Evolutionary conservation across 2,113 vertebrate species (phyloP).

Genomic region (Osmerus mordax): DNA sequence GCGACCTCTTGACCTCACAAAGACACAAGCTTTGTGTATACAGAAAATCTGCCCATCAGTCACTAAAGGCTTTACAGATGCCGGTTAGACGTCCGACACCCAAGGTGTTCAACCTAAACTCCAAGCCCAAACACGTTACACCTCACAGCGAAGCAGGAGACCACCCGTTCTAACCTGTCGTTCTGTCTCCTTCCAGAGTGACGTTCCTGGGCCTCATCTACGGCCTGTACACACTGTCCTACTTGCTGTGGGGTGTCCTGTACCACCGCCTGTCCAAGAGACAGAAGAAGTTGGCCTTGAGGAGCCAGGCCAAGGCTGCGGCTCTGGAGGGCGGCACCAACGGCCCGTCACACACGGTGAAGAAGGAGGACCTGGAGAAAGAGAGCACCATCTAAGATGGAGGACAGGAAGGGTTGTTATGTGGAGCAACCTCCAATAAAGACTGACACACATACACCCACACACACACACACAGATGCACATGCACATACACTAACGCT

Average conservation of each 20-base stretch:
- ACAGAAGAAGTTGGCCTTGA: constrained; percentile 58
- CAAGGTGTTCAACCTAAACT: no score
- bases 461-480: no score
- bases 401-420: neutral
- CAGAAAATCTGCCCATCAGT: no score
- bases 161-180: neutral
- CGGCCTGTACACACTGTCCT: constrained; percentile 52
- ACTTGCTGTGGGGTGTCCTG: constrained; percentile 52
- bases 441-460: no score
- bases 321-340: constrained; percentile 33
- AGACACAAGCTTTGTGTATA: no score
- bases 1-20: no score
- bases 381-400: constrained; percentile 67
- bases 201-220: constrained; percentile 67
- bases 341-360: constrained; percentile 40
- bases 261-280: constrained; percentile 55
- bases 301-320: constrained; percentile 49
- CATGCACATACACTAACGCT: no score
- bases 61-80: no score
- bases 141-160: neutral
- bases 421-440: no score
- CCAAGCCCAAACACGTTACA: neutral
- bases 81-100: no score
- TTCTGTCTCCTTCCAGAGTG: constrained; percentile 44
- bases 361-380: constrained; percentile 48